Conservation (phyloP, 2,113 vertebrate genomes). For the Heptranchias perlo region DNA sequence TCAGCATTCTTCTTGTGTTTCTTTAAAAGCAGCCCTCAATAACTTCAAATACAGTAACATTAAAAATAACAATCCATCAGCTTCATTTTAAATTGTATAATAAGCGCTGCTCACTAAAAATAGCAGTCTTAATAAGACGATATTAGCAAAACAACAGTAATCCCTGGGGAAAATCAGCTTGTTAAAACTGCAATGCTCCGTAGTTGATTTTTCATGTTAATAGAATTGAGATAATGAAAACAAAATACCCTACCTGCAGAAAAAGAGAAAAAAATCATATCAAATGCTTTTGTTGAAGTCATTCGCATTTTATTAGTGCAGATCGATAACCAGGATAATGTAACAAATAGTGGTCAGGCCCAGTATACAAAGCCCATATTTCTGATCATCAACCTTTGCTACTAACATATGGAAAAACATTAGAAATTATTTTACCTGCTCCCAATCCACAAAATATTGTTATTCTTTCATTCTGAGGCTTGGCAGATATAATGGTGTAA, state of each 20-base stretch:
- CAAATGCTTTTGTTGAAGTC: not conserved
- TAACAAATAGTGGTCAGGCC: not conserved
- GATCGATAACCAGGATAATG: not conserved
- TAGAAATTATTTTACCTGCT: not conserved
- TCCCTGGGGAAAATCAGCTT: not conserved
- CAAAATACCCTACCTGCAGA: not conserved
- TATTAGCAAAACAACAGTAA: no score
- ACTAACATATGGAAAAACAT: not conserved
- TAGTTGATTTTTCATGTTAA: not conserved
- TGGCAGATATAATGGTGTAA: not conserved
- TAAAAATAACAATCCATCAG: not conserved
- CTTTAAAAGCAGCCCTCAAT: no score
- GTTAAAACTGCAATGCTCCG: not conserved
- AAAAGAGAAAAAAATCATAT: not conserved
- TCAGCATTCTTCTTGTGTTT: no score
- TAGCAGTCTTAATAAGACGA: not conserved
- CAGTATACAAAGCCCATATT: not conserved
- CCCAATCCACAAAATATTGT: not conserved
- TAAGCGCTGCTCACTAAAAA: no score
- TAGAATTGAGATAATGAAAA: not conserved
- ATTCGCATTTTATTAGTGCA: not conserved
- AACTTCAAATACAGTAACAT: not conserved
- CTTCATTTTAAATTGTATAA: not conserved
- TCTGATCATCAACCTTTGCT: not conserved
- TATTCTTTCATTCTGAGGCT: not conserved